A percentile compares a stretch with the other conserved stretches of the same genome.
Conservation (phyloP, 2,113 vertebrate species). For the Chloropsis cyanopogon region DNA sequence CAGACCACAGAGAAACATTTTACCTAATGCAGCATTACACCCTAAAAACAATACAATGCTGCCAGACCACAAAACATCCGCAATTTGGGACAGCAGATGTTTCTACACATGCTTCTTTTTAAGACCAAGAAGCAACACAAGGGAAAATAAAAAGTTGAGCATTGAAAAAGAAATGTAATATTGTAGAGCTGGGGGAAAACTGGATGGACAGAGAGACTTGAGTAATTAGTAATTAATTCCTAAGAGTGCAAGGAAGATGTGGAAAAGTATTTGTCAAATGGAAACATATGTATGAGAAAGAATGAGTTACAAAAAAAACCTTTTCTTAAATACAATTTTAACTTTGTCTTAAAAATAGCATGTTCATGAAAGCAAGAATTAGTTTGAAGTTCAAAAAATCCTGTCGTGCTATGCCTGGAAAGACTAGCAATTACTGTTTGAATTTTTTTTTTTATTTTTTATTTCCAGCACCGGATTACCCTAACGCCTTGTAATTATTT, state of each 20-base stretch:
- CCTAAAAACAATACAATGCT: conserved; percentile 60
- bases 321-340: neutral
- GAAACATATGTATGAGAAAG: neutral
- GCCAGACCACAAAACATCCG: conserved; percentile 70
- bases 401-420: neutral
- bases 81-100: conserved; percentile 70
- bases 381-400: neutral
- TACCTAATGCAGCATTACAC: conserved; percentile 60
- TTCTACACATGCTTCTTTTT: conserved; percentile 76
- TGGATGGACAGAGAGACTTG: conserved; percentile 23
- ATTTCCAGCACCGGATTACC: neutral
- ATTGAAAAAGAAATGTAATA: conserved; percentile 38
- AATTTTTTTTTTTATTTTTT: neutral
- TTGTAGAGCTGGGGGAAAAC: neutral
- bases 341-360: neutral
- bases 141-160: conserved; percentile 60
- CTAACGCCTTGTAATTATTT: conserved; percentile 2
- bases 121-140: conserved; percentile 61
- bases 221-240: conserved; percentile 12
- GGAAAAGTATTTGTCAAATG: neutral
- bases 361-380: neutral
- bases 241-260: neutral
- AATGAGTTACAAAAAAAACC: too few species aligned
- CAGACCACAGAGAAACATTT: conserved; percentile 63
- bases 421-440: neutral